Evolutionary conservation across 2,113 vertebrate species (phyloP).

Genomic region (Bungarus multicinctus): DNA sequence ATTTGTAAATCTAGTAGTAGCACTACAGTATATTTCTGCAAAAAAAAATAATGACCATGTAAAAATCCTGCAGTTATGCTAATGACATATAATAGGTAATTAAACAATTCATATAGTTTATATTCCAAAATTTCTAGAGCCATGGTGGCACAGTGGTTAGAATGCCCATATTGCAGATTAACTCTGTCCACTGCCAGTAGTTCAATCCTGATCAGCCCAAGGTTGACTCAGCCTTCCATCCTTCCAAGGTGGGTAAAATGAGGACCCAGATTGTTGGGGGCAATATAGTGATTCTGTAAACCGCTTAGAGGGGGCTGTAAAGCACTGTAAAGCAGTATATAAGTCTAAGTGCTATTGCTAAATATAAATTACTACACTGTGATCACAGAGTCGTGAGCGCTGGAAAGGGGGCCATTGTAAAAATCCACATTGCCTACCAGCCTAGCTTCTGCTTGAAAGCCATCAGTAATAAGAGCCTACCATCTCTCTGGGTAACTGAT

Average conservation of each 20-base stretch:
- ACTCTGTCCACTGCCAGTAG: neutral
- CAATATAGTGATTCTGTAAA: neutral
- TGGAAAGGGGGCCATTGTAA: neutral
- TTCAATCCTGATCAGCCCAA: neutral
- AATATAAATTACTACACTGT: neutral
- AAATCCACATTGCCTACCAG: neutral
- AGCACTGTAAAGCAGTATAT: neutral
- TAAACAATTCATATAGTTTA: neutral
- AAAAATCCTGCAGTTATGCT: neutral
- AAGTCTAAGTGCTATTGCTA: neutral
- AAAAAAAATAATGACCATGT: neutral
- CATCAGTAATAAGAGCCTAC: neutral
- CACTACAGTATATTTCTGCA: neutral
- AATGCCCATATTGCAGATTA: neutral
- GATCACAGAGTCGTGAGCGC: neutral
- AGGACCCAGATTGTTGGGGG: neutral
- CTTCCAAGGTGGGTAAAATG: neutral
- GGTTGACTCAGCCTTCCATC: neutral
- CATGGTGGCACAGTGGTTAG: neutral
- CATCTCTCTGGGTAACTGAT: neutral
- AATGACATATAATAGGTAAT: neutral
- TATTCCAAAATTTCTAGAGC: neutral
- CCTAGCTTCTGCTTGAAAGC: neutral
- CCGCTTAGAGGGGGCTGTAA: neutral
- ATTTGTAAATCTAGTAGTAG: neutral